Conservation (phyloP, 2,797 vertebrate species). For the Eulemur coronatus region DNA sequence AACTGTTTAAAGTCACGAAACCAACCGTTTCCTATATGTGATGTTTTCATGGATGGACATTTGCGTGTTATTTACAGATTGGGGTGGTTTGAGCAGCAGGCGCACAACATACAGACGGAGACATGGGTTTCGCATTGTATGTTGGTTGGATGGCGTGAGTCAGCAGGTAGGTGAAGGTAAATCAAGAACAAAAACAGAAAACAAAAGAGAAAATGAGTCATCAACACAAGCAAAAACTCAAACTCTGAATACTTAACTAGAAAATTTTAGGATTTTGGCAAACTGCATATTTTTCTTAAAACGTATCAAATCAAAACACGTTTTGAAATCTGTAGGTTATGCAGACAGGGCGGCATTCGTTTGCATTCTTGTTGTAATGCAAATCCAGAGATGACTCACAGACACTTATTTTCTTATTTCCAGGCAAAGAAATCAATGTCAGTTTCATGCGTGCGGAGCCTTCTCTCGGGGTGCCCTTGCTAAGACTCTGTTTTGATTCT, state of each 20-base stretch:
- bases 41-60: conserved; percentile 89
- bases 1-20: conserved; percentile 84
- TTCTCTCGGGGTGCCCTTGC: neutral
- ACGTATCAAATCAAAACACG: conserved; percentile 68
- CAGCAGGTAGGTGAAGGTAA: conserved; percentile 87
- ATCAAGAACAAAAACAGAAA: conserved; percentile 87
- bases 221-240: conserved; percentile 84
- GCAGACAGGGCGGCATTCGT: conserved; percentile 76
- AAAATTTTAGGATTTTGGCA: conserved; percentile 46
- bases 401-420: conserved; percentile 82
- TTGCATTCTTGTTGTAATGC: conserved; percentile 87
- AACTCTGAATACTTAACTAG: conserved; percentile 80
- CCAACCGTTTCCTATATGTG: conserved; percentile 90
- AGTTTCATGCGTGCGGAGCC: conserved; percentile 61
- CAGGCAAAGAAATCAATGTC: conserved; percentile 83
- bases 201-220: conserved; percentile 88
- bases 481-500: neutral
- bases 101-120: conserved; percentile 88
- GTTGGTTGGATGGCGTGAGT: conserved; percentile 89
- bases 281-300: conserved; percentile 68
- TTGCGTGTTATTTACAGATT: conserved; percentile 83
- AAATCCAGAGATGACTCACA: conserved; percentile 83
- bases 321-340: conserved; percentile 68
- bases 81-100: conserved; percentile 84
- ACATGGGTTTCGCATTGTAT: conserved; percentile 87